Percentiles rank a stretch among this genome's conserved stretches.
Evolutionary conservation across 2,797 vertebrate genomes (phyloP).

Genomic region (Phalloptychus januarius): DNA sequence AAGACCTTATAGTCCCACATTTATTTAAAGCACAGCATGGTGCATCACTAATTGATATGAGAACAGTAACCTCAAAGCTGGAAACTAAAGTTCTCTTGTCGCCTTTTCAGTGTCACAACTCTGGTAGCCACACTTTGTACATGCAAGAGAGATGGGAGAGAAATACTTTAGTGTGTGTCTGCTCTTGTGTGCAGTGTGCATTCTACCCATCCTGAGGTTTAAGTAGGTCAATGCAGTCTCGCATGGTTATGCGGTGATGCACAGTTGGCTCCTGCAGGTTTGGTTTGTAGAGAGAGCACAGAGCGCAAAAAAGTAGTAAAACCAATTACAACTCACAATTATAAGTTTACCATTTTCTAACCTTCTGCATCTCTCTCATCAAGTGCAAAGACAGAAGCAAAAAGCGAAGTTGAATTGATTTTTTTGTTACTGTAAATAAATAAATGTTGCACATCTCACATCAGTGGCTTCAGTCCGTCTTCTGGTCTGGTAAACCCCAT

Average conservation of each 20-base stretch:
- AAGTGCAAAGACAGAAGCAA: slow-evolving; percentile 24
- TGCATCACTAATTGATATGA: neutral
- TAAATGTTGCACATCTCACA: slow-evolving; percentile 68
- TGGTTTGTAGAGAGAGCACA: slow-evolving; percentile 2
- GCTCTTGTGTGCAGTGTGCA: slow-evolving; percentile 7
- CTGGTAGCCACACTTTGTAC: slow-evolving; percentile 12
- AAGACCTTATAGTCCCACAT: neutral
- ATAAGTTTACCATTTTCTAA: slow-evolving; percentile 50
- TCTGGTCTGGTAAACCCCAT: slow-evolving; percentile 70
- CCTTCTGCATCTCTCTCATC: slow-evolving; percentile 14
- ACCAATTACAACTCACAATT: slow-evolving; percentile 3
- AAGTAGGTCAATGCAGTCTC: slow-evolving; percentile 40
- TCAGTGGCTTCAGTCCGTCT: slow-evolving; percentile 69
- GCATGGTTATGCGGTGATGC: slow-evolving; percentile 20
- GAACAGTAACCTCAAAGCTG: neutral
- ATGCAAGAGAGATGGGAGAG: slow-evolving; percentile 6
- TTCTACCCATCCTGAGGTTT: slow-evolving; percentile 35
- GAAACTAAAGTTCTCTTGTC: neutral
- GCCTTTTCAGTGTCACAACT: neutral
- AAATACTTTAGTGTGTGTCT: slow-evolving; percentile 12
- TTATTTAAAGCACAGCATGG: neutral
- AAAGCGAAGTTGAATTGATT: slow-evolving; percentile 64
- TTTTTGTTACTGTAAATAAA: slow-evolving; percentile 67
- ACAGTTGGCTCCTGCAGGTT: slow-evolving; percentile 32
- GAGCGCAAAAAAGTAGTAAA: slow-evolving; percentile 24